These are phyloP conservation scores for Malthinus seriepunctatus DNA, from an alignment of 2,888 invertebrate species.

Conservation along the genomic window DNA sequence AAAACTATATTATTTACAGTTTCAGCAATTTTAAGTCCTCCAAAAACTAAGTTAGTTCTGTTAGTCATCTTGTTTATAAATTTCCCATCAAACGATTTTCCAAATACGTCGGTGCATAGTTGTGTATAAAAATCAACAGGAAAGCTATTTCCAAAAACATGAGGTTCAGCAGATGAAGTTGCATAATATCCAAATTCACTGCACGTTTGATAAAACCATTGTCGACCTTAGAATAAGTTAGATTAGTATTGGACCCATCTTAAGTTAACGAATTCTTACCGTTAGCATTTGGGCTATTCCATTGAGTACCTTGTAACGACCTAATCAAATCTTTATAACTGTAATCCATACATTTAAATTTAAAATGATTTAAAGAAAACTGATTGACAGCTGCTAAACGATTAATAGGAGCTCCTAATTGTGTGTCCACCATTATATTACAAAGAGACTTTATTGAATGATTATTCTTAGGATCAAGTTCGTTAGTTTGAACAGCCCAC, in stretches of 20 bases:
- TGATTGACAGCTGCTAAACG: background rate
- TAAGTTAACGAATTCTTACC: background rate
- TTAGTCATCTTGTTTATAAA: background rate
- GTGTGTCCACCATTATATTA: background rate
- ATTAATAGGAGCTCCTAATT: background rate
- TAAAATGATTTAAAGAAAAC: background rate
- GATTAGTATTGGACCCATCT: no score
- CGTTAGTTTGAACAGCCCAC: background rate
- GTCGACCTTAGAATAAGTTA: background rate
- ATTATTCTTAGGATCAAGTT: background rate
- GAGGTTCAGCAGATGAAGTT: background rate
- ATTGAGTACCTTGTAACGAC: background rate
- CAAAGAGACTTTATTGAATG: background rate
- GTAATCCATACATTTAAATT: background rate
- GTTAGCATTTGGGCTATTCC: background rate
- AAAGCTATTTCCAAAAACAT: background rate
- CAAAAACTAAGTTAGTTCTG: background rate
- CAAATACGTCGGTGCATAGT: background rate
- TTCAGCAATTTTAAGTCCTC: background rate
- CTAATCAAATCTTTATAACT: background rate
- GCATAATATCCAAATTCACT: background rate
- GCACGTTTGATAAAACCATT: conserved; percentile 14
- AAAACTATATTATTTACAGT: background rate
- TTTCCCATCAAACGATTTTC: background rate
- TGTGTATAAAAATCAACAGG: background rate